Percentiles rank a stretch among this genome's conserved stretches.
phyloP scores from a whole-genome alignment of 53 echinoderm and acorn worm species.

The Henricia sp. region DNA sequence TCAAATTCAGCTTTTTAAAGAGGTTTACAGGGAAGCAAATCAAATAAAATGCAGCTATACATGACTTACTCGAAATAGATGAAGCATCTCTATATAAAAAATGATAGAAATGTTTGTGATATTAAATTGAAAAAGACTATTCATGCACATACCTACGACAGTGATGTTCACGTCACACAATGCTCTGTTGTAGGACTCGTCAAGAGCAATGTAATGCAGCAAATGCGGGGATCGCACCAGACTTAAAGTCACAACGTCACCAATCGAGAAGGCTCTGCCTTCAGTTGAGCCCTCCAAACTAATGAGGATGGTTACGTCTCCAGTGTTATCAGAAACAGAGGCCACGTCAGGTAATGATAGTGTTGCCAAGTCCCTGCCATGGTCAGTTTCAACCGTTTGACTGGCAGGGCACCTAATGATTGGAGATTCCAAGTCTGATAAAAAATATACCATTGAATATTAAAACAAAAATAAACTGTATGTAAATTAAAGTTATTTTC shows the following conservation, averaged over 20 bases:
- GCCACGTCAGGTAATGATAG: not conserved
- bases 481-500: too few species aligned
- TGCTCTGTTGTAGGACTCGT: not conserved
- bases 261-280: not conserved
- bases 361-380: not conserved
- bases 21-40: too few species aligned
- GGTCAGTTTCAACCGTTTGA: not conserved
- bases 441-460: too few species aligned
- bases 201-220: not conserved
- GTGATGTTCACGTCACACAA: not conserved
- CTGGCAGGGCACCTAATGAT: not conserved
- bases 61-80: too few species aligned
- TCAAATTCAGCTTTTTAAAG: too few species aligned
- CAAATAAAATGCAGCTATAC: too few species aligned
- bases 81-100: too few species aligned
- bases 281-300: not conserved
- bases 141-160: not conserved
- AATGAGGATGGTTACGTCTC: not conserved
- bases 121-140: too few species aligned
- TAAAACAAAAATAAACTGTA: too few species aligned
- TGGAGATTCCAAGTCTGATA: not conserved
- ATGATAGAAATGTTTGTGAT: too few species aligned
- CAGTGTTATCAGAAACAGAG: conserved; percentile 5
- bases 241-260: not conserved
- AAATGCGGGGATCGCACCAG: not conserved